A percentile compares a stretch with the other conserved stretches of the same genome.
phyloP scores from a whole-genome alignment of 2,113 vertebrate species.

The Stomatorhinus ivindoensis region DNA sequence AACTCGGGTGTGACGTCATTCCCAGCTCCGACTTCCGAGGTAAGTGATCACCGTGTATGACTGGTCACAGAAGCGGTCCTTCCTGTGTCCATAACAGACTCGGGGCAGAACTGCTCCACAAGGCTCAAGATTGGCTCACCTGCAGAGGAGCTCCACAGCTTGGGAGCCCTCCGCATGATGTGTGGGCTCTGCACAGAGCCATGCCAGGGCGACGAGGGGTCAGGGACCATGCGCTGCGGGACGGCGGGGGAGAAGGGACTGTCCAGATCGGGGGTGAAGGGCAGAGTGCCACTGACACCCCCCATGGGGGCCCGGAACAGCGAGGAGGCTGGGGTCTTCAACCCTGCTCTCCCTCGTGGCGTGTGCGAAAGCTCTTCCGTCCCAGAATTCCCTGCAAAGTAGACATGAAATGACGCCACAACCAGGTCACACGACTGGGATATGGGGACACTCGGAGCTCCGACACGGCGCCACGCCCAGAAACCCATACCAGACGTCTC shows the following conservation, averaged over 20 bases:
- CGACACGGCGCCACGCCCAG: too few species aligned
- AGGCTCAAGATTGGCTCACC: constrained; percentile 46
- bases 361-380: constrained; percentile 61
- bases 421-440: not conserved
- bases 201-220: constrained; percentile 65
- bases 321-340: constrained; percentile 59
- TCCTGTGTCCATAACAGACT: not conserved
- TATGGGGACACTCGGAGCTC: not conserved
- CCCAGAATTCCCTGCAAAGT: constrained; percentile 41
- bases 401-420: not conserved
- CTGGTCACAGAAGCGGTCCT: not conserved
- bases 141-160: constrained; percentile 78
- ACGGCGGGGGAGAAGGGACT: constrained; percentile 63
- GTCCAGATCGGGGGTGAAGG: constrained; percentile 62
- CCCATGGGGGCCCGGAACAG: constrained; percentile 60
- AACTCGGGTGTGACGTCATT: not conserved
- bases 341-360: constrained; percentile 45
- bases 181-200: constrained; percentile 69
- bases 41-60: not conserved
- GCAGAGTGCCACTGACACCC: constrained; percentile 50
- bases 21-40: not conserved
- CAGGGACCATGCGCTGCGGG: constrained; percentile 53
- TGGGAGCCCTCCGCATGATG: constrained; percentile 68
- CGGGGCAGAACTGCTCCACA: not conserved
- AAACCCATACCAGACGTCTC: constrained; percentile 48